These are phyloP conservation scores for Andrena praecox DNA, from an alignment of 2,888 invertebrate genomes.

Conservation along the genomic window DNA sequence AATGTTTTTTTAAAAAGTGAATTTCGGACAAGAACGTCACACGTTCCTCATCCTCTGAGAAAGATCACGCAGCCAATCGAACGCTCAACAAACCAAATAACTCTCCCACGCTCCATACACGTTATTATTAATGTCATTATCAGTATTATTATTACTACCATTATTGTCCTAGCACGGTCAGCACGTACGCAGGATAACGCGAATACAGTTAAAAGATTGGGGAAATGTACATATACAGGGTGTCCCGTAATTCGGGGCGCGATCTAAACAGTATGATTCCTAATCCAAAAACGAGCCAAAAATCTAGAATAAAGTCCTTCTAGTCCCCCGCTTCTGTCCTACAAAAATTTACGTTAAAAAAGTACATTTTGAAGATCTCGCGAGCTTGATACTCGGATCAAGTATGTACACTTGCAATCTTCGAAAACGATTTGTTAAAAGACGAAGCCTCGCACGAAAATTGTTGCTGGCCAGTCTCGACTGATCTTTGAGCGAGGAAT, in stretches of 20 bases:
- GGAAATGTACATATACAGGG: conserved; percentile 39
- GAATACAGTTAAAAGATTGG: conserved; percentile 30
- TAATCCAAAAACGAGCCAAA: not conserved
- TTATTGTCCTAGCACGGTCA: conserved; percentile 54
- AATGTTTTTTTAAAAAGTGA: not conserved
- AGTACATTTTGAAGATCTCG: too few relatives aligned
- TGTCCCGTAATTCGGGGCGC: not conserved
- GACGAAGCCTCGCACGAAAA: not conserved
- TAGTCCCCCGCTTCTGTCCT: too few relatives aligned
- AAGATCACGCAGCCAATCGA: conserved; percentile 40
- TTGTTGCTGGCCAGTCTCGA: not conserved
- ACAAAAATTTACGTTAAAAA: not conserved
- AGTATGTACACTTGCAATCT: not conserved
- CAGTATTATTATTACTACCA: conserved; percentile 38
- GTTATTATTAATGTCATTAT: conserved; percentile 25
- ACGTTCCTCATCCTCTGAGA: conserved; percentile 8
- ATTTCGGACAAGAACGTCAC: not conserved
- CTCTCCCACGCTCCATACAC: conserved; percentile 14
- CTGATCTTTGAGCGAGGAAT: not conserved
- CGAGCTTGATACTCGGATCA: not conserved
- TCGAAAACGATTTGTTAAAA: not conserved
- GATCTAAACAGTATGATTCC: not conserved
- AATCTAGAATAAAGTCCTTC: not conserved
- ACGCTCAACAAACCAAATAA: conserved; percentile 20
- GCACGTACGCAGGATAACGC: conserved; percentile 45